Conservation (phyloP, 2,888 invertebrate species). For the Chirona hameri region DNA sequence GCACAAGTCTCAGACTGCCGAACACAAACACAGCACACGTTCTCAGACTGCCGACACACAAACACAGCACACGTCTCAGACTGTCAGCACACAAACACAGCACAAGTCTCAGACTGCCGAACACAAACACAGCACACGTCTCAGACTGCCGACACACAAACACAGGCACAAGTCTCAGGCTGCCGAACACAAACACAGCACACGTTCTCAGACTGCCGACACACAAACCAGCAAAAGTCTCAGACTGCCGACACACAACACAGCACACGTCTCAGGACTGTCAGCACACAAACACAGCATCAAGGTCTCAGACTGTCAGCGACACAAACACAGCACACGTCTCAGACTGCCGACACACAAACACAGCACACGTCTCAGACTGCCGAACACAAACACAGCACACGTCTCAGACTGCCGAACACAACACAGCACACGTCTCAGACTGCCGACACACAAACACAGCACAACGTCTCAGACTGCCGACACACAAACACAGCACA, state of each 20-base stretch:
- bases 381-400: not conserved
- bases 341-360: not conserved
- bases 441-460: slow-evolving; percentile 52
- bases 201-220: not conserved
- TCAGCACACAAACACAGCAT: not conserved
- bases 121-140: slow-evolving; percentile 10
- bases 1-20: not conserved
- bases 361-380: too few species aligned
- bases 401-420: not conserved
- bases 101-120: not conserved
- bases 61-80: slow-evolving; percentile 52
- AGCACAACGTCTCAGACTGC: slow-evolving; percentile 56
- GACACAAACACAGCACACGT: slow-evolving; percentile 8
- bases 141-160: not conserved
- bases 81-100: slow-evolving; percentile 44
- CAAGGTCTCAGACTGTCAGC: not conserved
- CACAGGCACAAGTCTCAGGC: too few species aligned
- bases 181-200: not conserved
- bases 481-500: not conserved
- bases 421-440: slow-evolving; percentile 67
- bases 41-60: slow-evolving; percentile 60
- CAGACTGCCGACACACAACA: slow-evolving; percentile 56
- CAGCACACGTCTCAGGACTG: slow-evolving; percentile 56
- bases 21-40: slow-evolving; percentile 60
- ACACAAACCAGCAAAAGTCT: slow-evolving; percentile 63